These are phyloP conservation scores for Sphyrna mokarran DNA, from an alignment of 2,113 vertebrate species.

Conservation along the genomic window DNA sequence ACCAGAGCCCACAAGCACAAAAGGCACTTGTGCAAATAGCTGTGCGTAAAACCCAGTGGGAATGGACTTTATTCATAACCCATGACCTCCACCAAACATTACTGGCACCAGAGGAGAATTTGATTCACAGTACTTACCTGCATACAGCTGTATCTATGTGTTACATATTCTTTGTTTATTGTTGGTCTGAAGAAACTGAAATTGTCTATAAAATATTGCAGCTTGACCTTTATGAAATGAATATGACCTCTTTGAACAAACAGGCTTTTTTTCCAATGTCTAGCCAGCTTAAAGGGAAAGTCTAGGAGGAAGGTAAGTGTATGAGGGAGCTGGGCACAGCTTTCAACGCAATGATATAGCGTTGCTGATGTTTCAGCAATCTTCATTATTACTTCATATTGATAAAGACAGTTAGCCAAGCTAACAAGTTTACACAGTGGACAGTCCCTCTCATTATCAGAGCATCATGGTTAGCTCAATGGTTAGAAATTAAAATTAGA, in stretches of 20 bases:
- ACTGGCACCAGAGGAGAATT: slow-evolving; percentile 17
- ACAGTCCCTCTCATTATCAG: not conserved
- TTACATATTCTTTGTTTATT: not conserved
- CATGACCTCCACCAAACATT: slow-evolving; percentile 29
- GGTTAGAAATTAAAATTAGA: not conserved
- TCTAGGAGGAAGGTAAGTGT: not conserved
- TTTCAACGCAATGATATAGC: not conserved
- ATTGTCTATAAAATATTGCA: not conserved
- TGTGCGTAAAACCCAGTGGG: slow-evolving; percentile 3
- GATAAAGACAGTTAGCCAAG: not conserved
- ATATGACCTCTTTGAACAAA: not conserved
- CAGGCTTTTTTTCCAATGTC: not conserved
- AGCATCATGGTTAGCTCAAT: not conserved
- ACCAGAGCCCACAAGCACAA: not conserved
- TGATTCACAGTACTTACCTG: slow-evolving; percentile 12
- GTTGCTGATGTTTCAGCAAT: not conserved
- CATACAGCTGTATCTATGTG: not conserved
- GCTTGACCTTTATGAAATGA: not conserved
- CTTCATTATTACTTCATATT: not conserved
- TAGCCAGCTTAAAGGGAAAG: not conserved
- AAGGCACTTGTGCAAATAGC: slow-evolving; percentile 30
- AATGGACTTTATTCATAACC: slow-evolving; percentile 18
- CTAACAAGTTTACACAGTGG: not conserved
- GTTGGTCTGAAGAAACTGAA: not conserved
- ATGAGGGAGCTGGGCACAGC: not conserved